phyloP scores from a whole-genome alignment of 2,113 vertebrate genomes.

The Strix aluco region DNA sequence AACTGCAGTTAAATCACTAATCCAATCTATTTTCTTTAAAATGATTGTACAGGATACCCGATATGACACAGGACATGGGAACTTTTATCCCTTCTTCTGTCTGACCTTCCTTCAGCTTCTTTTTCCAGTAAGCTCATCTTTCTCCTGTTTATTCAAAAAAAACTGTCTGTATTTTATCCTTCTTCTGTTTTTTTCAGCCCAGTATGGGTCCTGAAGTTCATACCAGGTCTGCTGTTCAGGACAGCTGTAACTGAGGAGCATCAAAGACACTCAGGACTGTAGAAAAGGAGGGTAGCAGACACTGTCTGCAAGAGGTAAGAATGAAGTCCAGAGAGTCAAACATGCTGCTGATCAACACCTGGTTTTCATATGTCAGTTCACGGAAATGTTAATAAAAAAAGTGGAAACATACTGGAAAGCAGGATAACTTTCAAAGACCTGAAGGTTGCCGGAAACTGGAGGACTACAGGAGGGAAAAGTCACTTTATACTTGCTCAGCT shows the following conservation, averaged over 20 bases:
- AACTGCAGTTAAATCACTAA: neutral
- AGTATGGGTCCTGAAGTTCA: neutral
- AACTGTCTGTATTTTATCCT: neutral
- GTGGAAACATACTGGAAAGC: neutral
- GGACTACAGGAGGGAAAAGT: neutral
- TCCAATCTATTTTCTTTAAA: neutral
- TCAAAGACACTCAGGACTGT: neutral
- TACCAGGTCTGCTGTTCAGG: neutral
- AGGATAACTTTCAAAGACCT: neutral
- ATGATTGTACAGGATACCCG: rapidly evolving
- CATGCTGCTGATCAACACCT: neutral
- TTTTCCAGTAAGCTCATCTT: neutral
- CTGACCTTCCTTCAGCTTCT: neutral
- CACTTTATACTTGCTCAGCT: neutral
- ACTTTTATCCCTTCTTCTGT: neutral
- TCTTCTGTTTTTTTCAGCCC: neutral
- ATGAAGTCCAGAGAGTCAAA: neutral
- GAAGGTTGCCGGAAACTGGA: neutral
- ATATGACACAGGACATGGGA: neutral
- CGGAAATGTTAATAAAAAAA: neutral
- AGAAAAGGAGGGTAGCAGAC: neutral
- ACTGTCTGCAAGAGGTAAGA: neutral
- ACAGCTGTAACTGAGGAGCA: neutral
- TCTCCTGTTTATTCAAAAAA: neutral
- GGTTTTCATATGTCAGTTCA: neutral